Evolutionary conservation across 1,140 invertebrate genomes (phyloP).

Genomic region (Drosophila kurseongensis): DNA sequence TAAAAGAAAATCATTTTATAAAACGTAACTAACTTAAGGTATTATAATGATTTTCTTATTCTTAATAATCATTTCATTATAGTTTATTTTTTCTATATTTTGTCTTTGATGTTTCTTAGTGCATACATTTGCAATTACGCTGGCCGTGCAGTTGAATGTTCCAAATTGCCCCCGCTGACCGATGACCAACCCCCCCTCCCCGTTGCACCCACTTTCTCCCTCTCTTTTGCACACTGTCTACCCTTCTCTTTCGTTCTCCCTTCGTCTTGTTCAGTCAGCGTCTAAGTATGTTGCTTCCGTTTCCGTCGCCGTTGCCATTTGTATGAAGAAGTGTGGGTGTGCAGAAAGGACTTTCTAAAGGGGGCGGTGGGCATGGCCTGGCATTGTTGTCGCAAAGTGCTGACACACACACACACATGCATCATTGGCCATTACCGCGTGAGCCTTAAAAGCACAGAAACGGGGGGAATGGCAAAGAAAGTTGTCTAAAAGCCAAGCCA

Average conservation of each 20-base stretch:
- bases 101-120: not conserved
- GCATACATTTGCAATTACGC: conserved; percentile 42
- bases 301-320: conserved; percentile 71
- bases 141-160: conserved; percentile 3
- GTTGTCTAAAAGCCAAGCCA: conserved; percentile 80
- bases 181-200: conserved; percentile 2
- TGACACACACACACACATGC: conserved; percentile 59
- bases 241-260: not conserved
- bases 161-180: conserved; percentile 2
- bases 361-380: conserved; percentile 24
- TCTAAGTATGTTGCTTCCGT: conserved; percentile 78
- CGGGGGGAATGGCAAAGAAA: conserved; percentile 53
- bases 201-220: not conserved
- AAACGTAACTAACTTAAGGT: no score
- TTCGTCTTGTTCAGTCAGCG: conserved; percentile 28
- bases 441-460: conserved; percentile 72
- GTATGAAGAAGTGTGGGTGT: conserved; percentile 46
- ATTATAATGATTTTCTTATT: no score
- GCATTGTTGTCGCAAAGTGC: conserved; percentile 76
- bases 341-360: conserved; percentile 4
- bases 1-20: no score
- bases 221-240: not conserved
- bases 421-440: conserved; percentile 78
- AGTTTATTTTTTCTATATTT: not conserved
- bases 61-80: not conserved